phyloP scores from a whole-genome alignment of 2,888 invertebrate species.

The Platypus cylindrus region DNA sequence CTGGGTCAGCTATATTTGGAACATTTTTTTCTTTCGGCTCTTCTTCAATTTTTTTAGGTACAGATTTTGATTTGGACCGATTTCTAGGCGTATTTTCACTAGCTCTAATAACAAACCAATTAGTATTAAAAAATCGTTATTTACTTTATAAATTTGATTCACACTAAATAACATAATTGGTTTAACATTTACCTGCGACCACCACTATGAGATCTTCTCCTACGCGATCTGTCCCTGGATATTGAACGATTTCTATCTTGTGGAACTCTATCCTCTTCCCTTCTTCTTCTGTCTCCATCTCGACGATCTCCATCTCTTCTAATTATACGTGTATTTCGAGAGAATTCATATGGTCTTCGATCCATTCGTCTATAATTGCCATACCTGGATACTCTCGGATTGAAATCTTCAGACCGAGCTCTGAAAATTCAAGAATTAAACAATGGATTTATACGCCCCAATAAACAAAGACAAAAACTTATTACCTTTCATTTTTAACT shows the following conservation, averaged over 20 bases:
- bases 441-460: no score
- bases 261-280: conserved; percentile 11
- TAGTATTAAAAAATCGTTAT: no score
- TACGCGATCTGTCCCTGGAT: conserved; percentile 21
- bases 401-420: no score
- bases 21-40: conserved; percentile 17
- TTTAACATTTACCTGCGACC: conserved; percentile 5
- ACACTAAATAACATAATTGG: not conserved
- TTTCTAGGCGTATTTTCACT: conserved; percentile 23
- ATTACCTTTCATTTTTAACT: conserved; percentile 8
- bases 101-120: no score
- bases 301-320: conserved; percentile 4
- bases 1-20: conserved; percentile 17
- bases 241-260: conserved; percentile 15
- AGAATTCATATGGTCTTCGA: conserved; percentile 4
- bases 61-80: conserved; percentile 9
- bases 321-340: conserved; percentile 11
- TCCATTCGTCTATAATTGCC: conserved; percentile 3
- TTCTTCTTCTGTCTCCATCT: conserved; percentile 5
- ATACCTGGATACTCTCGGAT: no score
- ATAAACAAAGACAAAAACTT: no score
- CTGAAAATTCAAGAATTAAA: no score
- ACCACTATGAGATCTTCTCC: conserved; percentile 12
- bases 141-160: no score
- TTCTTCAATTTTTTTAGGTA: conserved; percentile 35